Percentiles rank a stretch among this genome's conserved stretches.
These are phyloP conservation scores for Miltochrista miniata DNA, from an alignment of 2,888 invertebrate genomes.

Conservation along the genomic window DNA sequence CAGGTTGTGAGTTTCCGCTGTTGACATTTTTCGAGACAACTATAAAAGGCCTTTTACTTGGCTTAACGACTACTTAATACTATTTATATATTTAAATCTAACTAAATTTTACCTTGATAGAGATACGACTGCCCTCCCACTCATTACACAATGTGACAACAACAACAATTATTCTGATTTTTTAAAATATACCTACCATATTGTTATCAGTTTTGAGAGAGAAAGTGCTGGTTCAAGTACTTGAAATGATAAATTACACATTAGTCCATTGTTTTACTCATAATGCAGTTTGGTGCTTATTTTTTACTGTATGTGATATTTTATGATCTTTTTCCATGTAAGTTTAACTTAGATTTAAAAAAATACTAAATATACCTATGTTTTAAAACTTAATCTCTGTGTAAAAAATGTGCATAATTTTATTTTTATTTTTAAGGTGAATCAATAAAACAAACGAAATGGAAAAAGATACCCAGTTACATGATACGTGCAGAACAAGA, in stretches of 20 bases:
- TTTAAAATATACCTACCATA: conserved; percentile 25
- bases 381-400: too few relatives aligned
- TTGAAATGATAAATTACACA: conserved; percentile 18
- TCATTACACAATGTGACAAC: too few relatives aligned
- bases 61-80: too few relatives aligned
- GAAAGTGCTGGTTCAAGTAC: not conserved
- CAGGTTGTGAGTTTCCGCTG: too few relatives aligned
- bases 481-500: not conserved
- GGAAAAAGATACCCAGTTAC: not conserved
- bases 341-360: conserved; percentile 14
- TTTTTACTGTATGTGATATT: conserved; percentile 21
- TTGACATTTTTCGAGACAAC: too few relatives aligned
- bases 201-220: conserved; percentile 9
- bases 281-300: conserved; percentile 54
- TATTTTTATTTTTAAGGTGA: conserved; percentile 29
- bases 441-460: not conserved
- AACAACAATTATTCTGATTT: not conserved
- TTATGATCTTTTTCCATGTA: conserved; percentile 15
- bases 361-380: too few relatives aligned
- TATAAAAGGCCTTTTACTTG: too few relatives aligned
- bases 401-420: too few relatives aligned
- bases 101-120: too few relatives aligned
- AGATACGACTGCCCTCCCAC: too few relatives aligned
- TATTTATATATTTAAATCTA: too few relatives aligned
- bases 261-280: conserved; percentile 46